Evolutionary conservation across 2,113 vertebrate genomes (phyloP), one percentile per base, ranked within the genome.

Genomic region (Pelobates fuscus): DNA sequence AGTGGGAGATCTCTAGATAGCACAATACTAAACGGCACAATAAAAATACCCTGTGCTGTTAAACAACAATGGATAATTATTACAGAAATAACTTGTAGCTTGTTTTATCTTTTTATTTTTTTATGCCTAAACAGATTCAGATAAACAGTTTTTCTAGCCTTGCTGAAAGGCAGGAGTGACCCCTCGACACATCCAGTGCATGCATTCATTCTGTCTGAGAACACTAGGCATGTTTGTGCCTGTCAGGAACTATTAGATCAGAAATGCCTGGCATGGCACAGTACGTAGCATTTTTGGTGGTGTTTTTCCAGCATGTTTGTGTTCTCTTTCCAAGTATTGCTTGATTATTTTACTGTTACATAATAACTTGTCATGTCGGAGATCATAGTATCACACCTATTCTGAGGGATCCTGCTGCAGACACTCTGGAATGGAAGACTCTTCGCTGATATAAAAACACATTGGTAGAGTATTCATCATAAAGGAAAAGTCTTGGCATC

Each of bases 241-340:
- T 74, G 71, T 74, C 71, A 43, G 27, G 58, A 71, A 32, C 29
- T 29, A 54, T 71, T 62, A 71, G 29, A 66, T 66, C 61, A 55
- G 61, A 55, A 65, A 65, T 57, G 29, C 49, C 43, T 30, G 61
- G 71, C 27, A 57, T 61, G 71, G 60, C 27, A 43, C 71, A 37
- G 21, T 18, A 57, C 46, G 65, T 23, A 65, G 43, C 62, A n/a
- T n/a, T n/a, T n/a, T n/a, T n/a, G 54, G 43, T 74, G 49, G 57
- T 30, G 17, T 65, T 17, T 41, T 65, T 74, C 49, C 71, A 65
- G 7, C 21, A 15, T 26, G 15, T 21, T 37, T 57, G 6, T 11
- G 5, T 52, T 62, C 29, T 27, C 30, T 24, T 66, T 37, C 60
- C 70, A 54, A 32, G 54, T 72, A 64, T 24, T 52, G 20, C 44